Percentiles rank a stretch among this genome's conserved stretches.
phyloP scores from a whole-genome alignment of 2,888 invertebrate genomes.

The Drosophila flavopinicola region DNA sequence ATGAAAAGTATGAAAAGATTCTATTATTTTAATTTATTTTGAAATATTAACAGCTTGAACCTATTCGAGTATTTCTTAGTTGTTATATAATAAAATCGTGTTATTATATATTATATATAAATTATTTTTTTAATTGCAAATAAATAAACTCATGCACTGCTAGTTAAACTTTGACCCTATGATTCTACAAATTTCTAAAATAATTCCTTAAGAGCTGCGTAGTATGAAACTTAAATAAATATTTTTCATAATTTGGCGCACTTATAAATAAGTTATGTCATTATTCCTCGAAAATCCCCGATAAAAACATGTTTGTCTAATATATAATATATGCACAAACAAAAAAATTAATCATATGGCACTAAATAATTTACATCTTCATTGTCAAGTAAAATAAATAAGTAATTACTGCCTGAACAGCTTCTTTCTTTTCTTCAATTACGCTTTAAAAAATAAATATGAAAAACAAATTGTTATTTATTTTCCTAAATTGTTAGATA shows the following conservation, averaged over 20 bases:
- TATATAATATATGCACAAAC: not conserved
- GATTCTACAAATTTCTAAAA: not conserved
- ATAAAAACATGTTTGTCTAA: constrained; percentile 6
- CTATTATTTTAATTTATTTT: not conserved
- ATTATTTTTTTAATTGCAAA: too few relatives aligned
- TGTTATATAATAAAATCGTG: not conserved
- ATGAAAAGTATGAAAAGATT: not conserved
- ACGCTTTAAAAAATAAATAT: constrained; percentile 12
- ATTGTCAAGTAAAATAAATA: constrained; percentile 21
- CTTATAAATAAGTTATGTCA: not conserved
- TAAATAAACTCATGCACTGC: not conserved
- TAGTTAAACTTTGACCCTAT: not conserved
- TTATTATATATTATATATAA: too few relatives aligned
- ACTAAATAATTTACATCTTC: constrained; percentile 19
- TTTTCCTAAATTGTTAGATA: constrained; percentile 17
- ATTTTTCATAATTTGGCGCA: constrained; percentile 2
- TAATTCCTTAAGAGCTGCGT: not conserved
- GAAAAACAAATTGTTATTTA: constrained; percentile 24
- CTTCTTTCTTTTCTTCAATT: constrained; percentile 10
- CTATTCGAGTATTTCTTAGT: not conserved
- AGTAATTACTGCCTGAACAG: constrained; percentile 12
- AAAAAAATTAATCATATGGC: constrained; percentile 15
- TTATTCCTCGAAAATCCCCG: not conserved
- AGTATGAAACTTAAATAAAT: constrained; percentile 12
- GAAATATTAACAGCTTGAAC: too few relatives aligned